Base-by-base conservation (phyloP, 2,797 vertebrate species). In the Esox lucius region DNA sequence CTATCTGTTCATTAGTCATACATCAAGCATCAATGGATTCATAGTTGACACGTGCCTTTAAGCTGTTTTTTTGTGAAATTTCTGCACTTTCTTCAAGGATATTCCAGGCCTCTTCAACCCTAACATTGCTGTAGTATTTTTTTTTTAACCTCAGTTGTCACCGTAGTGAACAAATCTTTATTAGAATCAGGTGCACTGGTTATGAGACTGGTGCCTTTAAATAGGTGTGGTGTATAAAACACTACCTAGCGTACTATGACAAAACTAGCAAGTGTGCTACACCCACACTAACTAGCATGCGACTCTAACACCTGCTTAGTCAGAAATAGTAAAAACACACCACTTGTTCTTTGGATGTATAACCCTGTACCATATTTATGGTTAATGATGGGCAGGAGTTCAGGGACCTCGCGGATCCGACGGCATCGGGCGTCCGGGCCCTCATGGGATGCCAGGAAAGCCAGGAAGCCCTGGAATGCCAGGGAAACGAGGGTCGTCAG, bases 321-420 rank as follows among this genome's bases (percentile, higher is more conserved):
- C 3, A 1, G 11, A 61, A 61, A 26, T 4, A 61, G 2, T 61
- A 24, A 61, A 61, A 61, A 24, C n/a, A 24, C n/a, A 61, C 56
- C 22, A 22, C 56, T 28, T 15, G 15, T 31, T 64, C 12, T 5
- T 22, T 26, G 12, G 33, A 56, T 15, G 28, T 51, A 17, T 53
- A 28, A 33, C 28, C 46, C 24, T 2, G 15, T 48, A 2, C 22
- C 35, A 5, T 33, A 49, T 75, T 73, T 31, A 68, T n/a, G 66
- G n/a, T 64, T 62, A 59, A 17, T 51, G 51, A 17, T n/a, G 71
- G 22, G 26, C 83, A 95, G 94, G 94, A 35, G 82, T 89, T 17
- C 91, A 91, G 67, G 94, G 94, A n/a, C 88, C 87, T 5, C 89
- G 86, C 33, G 94, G 94, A 19, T 91, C 87, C 1, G 93, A 93